Evolutionary conservation across 2,113 vertebrate species (phyloP), one percentile per base, ranked within the genome.

Genomic region (Myxocyprinus asiaticus): DNA sequence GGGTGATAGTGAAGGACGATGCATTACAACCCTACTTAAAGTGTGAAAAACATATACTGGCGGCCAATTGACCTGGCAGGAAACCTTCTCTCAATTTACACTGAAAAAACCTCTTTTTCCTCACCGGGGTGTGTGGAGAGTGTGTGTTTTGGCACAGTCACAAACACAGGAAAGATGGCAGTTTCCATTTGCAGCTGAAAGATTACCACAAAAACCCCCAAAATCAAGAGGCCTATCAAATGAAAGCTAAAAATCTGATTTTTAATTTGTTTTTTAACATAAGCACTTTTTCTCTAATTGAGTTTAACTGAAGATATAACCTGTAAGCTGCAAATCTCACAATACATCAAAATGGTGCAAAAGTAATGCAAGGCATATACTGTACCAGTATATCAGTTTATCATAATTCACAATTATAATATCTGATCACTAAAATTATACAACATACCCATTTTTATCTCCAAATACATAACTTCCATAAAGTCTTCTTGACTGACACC

Each of bases 401-500:
- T 14, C 47, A 15, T 14, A 47, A 45, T 14, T 22, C 1, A 33
- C 12, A 3, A 45, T 44, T 44, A 33, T 7, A 50, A 6, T 78
- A 61, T 50, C 2, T 51, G 59, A 0, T 55, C 9, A 48, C 11
- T 15, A 64, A 15, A 59, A 17, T 70, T 62, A 67, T 9, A 14
- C 10, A 10, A 79, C 95, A 51, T 92, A 99, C 98, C 98, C 96
- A 12, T 95, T 96, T 74, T 94, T 97, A 85, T 99, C 97, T 87
- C 95, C 97, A 86, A 98, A 99, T 0, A 98, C 94, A 0, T 98
- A 98, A 86, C 93, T 98, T 83, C 98, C 97, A n/a, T 96, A 95
- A 65, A 99, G 93, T 77, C 98, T 92, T 88, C 98, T 93, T 0
- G 97, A 99, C 81, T 99, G 98, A 88, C 98, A 99, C 76, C 97